Percentiles rank a stretch among this genome's conserved stretches.
Conservation (phyloP, 2,888 invertebrate species). For the Malthinus flaveolus region DNA sequence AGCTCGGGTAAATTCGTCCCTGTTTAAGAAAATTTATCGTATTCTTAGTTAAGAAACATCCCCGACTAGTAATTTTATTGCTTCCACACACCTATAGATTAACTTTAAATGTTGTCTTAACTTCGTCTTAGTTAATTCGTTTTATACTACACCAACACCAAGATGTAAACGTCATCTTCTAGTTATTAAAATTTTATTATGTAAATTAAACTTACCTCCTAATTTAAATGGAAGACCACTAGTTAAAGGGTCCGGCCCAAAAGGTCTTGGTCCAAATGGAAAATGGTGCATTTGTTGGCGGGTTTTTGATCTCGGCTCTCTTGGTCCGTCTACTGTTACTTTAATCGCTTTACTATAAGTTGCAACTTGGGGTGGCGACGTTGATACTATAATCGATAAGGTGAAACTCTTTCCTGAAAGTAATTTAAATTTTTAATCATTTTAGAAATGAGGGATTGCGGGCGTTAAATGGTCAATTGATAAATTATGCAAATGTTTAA, state of each 20-base stretch:
- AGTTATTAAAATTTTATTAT: background rate
- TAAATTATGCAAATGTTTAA: slow-evolving; percentile 30
- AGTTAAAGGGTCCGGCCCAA: slow-evolving; percentile 79
- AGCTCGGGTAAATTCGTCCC: no score
- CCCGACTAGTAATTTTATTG: no score
- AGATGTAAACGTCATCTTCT: no score
- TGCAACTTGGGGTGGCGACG: slow-evolving; percentile 92
- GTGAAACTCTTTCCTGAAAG: slow-evolving; percentile 93
- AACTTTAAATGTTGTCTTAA: no score
- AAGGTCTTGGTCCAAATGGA: slow-evolving; percentile 82
- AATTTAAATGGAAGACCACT: slow-evolving; percentile 81
- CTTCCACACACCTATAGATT: no score
- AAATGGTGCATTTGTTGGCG: slow-evolving; percentile 87
- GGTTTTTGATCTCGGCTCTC: slow-evolving; percentile 94
- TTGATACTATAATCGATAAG: slow-evolving; percentile 92
- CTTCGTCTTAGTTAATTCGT: no score
- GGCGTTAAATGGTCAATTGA: slow-evolving; percentile 27
- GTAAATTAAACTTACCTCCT: slow-evolving; percentile 67
- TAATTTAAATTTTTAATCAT: background rate
- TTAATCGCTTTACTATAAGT: slow-evolving; percentile 99
- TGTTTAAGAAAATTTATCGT: no score
- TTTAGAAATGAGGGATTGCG: slow-evolving; percentile 4
- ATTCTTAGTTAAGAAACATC: no score
- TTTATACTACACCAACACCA: no score
- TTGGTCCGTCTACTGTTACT: slow-evolving; percentile 98